phyloP scores from a whole-genome alignment of 2,113 vertebrate species.

The Corydoras sp. region DNA sequence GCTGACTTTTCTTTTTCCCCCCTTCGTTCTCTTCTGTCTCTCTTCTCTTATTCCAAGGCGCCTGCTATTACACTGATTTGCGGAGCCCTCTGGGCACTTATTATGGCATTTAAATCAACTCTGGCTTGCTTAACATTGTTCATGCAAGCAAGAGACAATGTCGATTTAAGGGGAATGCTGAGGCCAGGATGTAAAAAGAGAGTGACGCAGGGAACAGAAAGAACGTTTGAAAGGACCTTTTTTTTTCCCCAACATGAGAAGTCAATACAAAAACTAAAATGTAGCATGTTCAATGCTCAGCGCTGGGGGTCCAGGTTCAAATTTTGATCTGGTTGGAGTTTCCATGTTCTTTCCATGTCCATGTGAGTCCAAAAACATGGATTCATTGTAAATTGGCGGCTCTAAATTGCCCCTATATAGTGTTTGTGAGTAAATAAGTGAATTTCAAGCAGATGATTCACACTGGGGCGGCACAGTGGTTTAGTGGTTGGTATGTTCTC shows the following conservation, averaged over 20 bases:
- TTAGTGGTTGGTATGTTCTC: no score
- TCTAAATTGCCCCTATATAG: no score
- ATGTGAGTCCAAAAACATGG: no score
- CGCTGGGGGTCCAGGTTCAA: no score
- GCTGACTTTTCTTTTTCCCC: slow-evolving; percentile 49
- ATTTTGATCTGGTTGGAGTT: no score
- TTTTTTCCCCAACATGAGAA: background rate
- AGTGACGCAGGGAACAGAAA: background rate
- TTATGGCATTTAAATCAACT: slow-evolving; percentile 69
- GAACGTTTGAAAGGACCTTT: background rate
- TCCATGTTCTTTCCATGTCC: no score
- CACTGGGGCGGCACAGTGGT: no score
- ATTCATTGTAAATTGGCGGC: no score
- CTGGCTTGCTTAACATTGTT: slow-evolving; percentile 60
- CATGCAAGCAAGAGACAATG: slow-evolving; percentile 51
- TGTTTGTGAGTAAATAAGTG: no score
- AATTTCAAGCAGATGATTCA: no score
- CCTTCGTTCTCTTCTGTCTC: slow-evolving; percentile 9
- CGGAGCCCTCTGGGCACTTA: slow-evolving; percentile 58
- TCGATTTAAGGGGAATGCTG: slow-evolving; percentile 29
- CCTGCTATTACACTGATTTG: slow-evolving; percentile 65
- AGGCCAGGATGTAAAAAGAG: slow-evolving; percentile 17
- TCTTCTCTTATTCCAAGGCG: slow-evolving; percentile 54
- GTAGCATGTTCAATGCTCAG: no score
- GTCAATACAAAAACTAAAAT: no score